Evolutionary conservation across 2,888 invertebrate genomes (phyloP).

Genomic region (Dendrolimus houi): DNA sequence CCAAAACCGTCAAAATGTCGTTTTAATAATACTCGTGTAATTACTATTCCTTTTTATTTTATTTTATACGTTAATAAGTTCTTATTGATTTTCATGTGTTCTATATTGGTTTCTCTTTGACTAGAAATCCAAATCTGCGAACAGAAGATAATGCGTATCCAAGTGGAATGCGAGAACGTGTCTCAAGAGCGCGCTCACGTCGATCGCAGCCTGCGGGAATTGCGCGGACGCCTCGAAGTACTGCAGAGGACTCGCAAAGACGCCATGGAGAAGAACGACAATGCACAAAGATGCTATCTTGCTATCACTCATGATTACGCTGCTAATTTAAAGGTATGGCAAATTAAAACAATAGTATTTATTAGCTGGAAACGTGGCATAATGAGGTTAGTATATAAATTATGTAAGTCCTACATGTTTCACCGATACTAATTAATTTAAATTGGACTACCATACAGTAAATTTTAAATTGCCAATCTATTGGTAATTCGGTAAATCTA

Average conservation of each 20-base stretch:
- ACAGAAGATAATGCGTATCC: constrained; percentile 83
- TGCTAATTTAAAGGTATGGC: constrained; percentile 66
- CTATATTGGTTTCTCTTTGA: background rate
- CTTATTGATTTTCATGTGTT: too few relatives aligned
- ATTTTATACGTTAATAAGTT: too few relatives aligned
- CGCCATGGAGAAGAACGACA: constrained; percentile 72
- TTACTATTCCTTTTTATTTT: too few relatives aligned
- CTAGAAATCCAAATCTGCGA: constrained; percentile 79
- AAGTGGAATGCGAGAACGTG: constrained; percentile 78
- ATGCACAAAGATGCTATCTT: constrained; percentile 73
- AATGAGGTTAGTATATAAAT: too few relatives aligned
- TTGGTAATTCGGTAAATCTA: too few relatives aligned
- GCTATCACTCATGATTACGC: constrained; percentile 74
- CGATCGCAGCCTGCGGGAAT: constrained; percentile 74
- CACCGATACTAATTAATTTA: too few relatives aligned
- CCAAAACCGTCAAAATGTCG: too few relatives aligned
- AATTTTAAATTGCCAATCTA: too few relatives aligned
- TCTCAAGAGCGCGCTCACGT: constrained; percentile 73
- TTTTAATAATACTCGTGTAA: too few relatives aligned
- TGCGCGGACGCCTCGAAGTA: constrained; percentile 78
- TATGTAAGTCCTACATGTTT: too few relatives aligned
- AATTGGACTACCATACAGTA: too few relatives aligned
- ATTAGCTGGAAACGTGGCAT: too few relatives aligned
- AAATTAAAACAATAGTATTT: background rate
- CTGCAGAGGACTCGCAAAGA: constrained; percentile 78